These are phyloP conservation scores for Sebastiscus tertius DNA, from an alignment of 2,797 vertebrate genomes.

Conservation along the genomic window DNA sequence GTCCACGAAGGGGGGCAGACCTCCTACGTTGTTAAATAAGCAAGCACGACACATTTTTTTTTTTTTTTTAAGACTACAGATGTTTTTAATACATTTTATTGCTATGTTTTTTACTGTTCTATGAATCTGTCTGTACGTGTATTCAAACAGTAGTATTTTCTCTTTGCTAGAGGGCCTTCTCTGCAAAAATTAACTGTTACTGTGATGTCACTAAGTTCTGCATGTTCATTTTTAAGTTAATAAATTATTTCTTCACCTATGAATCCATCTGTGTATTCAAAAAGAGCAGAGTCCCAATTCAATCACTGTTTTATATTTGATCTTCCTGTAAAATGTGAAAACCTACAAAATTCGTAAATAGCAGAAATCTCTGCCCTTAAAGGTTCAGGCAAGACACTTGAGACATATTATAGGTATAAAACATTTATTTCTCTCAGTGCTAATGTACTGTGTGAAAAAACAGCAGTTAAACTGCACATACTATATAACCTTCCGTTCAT, in stretches of 20 bases:
- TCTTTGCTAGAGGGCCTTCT: background rate
- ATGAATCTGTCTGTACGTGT: background rate
- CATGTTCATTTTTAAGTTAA: slow-evolving; percentile 26
- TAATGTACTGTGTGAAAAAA: background rate
- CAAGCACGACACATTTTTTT: background rate
- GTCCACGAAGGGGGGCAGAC: slow-evolving; percentile 74
- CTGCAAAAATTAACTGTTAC: background rate
- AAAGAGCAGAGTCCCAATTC: background rate
- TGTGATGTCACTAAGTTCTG: background rate
- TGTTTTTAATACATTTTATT: background rate
- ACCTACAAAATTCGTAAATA: background rate
- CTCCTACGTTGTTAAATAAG: slow-evolving; percentile 42
- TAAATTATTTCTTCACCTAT: slow-evolving; percentile 45
- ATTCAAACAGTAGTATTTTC: background rate
- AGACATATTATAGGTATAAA: slow-evolving; percentile 19
- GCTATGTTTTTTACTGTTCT: background rate
- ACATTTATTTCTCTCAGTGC: slow-evolving; percentile 38
- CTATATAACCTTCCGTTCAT: background rate
- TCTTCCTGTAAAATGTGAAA: background rate
- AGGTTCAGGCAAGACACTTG: background rate
- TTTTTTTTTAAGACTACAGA: background rate
- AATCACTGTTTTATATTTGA: background rate
- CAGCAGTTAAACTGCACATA: background rate
- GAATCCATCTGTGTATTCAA: background rate
- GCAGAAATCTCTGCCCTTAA: background rate